phyloP scores from a whole-genome alignment of 2,113 vertebrate species.

The Myiopsitta monachus region DNA sequence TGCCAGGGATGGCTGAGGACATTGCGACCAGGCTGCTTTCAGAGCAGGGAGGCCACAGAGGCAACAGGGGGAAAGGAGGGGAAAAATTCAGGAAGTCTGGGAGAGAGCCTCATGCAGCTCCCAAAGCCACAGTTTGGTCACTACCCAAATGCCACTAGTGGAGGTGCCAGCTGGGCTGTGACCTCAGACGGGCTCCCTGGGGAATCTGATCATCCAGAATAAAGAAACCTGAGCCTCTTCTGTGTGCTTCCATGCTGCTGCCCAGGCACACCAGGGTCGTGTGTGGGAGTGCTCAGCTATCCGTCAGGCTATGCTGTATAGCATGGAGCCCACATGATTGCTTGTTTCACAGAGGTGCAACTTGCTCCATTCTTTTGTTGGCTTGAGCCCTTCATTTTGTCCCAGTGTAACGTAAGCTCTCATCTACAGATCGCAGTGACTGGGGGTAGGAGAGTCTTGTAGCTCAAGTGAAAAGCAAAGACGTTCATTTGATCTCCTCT shows the following conservation, averaged over 20 bases:
- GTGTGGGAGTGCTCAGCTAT: not conserved
- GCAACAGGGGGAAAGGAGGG: not conserved
- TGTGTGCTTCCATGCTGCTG: not conserved
- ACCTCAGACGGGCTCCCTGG: not conserved
- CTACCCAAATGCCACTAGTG: not conserved
- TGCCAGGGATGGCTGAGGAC: not conserved
- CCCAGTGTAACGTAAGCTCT: not conserved
- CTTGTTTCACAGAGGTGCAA: not conserved
- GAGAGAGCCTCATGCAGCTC: not conserved
- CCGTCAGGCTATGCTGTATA: not conserved
- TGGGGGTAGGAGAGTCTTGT: not conserved
- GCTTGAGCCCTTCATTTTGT: not conserved
- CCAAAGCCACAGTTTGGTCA: not conserved
- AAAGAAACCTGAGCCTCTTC: not conserved
- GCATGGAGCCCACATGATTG: rapidly evolving
- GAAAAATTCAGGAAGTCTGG: not conserved
- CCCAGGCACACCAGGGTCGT: not conserved
- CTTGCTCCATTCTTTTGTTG: not conserved
- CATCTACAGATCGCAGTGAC: not conserved
- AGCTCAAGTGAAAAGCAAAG: not conserved
- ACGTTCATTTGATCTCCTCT: not conserved
- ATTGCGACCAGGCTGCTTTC: not conserved
- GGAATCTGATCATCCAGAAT: not conserved
- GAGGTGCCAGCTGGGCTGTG: not conserved
- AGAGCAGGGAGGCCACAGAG: not conserved